phyloP scores from a whole-genome alignment of 2,113 vertebrate species.

The Anarrhichthys ocellatus region DNA sequence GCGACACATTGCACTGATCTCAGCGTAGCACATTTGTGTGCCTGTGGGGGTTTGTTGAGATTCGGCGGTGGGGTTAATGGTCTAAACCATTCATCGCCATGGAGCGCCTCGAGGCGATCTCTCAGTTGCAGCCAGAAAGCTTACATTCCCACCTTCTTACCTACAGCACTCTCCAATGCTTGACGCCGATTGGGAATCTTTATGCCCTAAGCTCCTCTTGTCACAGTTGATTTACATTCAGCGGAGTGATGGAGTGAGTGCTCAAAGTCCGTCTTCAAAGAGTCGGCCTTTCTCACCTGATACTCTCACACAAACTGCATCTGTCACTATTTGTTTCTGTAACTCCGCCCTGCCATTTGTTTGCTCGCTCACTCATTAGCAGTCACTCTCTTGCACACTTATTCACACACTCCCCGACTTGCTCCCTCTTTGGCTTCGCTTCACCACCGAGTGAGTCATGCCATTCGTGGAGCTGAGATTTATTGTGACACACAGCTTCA shows the following conservation, averaged over 20 bases:
- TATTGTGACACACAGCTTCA: constrained; percentile 68
- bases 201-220: constrained; percentile 67
- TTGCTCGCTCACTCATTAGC: constrained; percentile 59
- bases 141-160: constrained; percentile 67
- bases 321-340: constrained; percentile 52
- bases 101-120: constrained; percentile 56
- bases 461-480: constrained; percentile 65
- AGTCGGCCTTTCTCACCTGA: constrained; percentile 59
- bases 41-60: constrained; percentile 65
- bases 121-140: constrained; percentile 61
- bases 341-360: constrained; percentile 53
- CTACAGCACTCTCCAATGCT: constrained; percentile 62
- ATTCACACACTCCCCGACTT: constrained; percentile 29
- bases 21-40: constrained; percentile 70
- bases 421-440: constrained; percentile 46
- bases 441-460: constrained; percentile 61
- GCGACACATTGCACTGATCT: constrained; percentile 68
- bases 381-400: constrained; percentile 27
- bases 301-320: constrained; percentile 51
- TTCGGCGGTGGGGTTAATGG: constrained; percentile 76
- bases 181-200: constrained; percentile 73
- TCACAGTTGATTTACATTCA: constrained; percentile 75
- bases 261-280: constrained; percentile 66
- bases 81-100: constrained; percentile 75
- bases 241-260: constrained; percentile 67